Conservation (phyloP, 2,888 invertebrate genomes). For the Dolichopus griseipennis region DNA sequence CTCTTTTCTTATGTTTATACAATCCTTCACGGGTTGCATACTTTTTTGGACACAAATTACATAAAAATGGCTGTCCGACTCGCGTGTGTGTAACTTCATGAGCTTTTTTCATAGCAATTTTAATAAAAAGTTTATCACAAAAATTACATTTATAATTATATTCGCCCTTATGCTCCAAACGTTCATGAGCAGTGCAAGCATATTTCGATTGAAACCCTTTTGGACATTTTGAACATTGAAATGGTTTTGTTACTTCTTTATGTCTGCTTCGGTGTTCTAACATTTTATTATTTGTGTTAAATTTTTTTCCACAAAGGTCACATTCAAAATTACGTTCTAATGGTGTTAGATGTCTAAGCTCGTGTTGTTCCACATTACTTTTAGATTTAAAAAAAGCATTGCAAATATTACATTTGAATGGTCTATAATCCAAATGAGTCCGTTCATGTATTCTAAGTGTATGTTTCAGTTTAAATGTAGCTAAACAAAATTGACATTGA, state of each 20-base stretch:
- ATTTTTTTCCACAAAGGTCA: slow-evolving; percentile 7
- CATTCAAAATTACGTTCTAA: not conserved
- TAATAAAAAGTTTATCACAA: slow-evolving; percentile 7
- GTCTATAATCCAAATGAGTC: slow-evolving; percentile 8
- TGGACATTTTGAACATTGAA: slow-evolving; percentile 10
- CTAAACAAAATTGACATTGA: slow-evolving; percentile 4
- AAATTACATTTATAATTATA: slow-evolving; percentile 9
- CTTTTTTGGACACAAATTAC: slow-evolving; percentile 8
- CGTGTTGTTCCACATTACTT: not conserved
- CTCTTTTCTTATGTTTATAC: slow-evolving; percentile 10
- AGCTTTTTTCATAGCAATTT: not conserved
- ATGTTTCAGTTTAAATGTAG: not conserved
- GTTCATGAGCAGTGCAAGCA: slow-evolving; percentile 1
- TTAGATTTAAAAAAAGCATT: not conserved
- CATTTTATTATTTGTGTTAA: not conserved
- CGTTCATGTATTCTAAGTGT: not conserved
- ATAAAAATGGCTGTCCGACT: slow-evolving; percentile 10
- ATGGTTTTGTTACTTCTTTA: not conserved
- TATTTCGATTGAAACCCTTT: slow-evolving; percentile 4
- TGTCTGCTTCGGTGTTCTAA: not conserved
- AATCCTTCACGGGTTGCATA: slow-evolving; percentile 7
- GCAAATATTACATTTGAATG: not conserved
- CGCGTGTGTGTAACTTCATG: not conserved
- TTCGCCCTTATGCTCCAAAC: slow-evolving; percentile 7
- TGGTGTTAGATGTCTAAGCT: not conserved